Evolutionary conservation across 2,888 invertebrate species (phyloP).

Genomic region (Drosophila formosana): DNA sequence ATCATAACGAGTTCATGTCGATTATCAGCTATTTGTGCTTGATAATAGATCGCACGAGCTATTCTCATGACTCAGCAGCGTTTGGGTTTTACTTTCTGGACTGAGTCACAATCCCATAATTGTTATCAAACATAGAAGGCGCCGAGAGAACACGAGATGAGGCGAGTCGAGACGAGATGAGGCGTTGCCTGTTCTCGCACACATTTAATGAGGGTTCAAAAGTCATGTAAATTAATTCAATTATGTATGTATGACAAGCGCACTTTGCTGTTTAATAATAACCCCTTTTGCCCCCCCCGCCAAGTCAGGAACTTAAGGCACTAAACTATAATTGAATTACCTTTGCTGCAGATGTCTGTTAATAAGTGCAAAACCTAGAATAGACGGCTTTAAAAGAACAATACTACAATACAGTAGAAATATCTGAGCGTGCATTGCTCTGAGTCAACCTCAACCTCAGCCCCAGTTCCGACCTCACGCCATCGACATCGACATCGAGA

Average conservation of each 20-base stretch:
- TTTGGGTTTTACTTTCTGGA: conserved; percentile 13
- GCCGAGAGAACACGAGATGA: background rate
- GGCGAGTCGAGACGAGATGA: background rate
- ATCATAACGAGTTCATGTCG: conserved; percentile 6
- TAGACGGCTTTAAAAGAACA: conserved; percentile 1
- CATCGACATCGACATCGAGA: background rate
- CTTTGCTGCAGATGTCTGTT: background rate
- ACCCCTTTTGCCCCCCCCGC: background rate
- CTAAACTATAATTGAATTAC: conserved; percentile 23
- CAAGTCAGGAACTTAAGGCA: conserved; percentile 14
- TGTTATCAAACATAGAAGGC: conserved; percentile 29
- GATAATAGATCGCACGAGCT: conserved; percentile 3
- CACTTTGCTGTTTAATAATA: background rate
- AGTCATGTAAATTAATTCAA: conserved; percentile 35
- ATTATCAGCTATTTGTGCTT: conserved; percentile 6
- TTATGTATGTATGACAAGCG: conserved; percentile 16
- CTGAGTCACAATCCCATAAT: conserved; percentile 36
- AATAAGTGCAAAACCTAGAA: conserved; percentile 13
- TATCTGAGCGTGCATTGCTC: background rate
- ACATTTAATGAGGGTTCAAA: conserved; percentile 34
- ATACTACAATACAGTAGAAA: conserved; percentile 1
- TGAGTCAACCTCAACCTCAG: conserved; percentile 23
- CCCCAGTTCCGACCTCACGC: background rate
- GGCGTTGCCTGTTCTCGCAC: conserved; percentile 7
- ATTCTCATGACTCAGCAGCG: conserved; percentile 33